A percentile compares a stretch with the other conserved stretches of the same genome.
Evolutionary conservation across 2,888 invertebrate species (phyloP).

Genomic region (Neria commutata): DNA sequence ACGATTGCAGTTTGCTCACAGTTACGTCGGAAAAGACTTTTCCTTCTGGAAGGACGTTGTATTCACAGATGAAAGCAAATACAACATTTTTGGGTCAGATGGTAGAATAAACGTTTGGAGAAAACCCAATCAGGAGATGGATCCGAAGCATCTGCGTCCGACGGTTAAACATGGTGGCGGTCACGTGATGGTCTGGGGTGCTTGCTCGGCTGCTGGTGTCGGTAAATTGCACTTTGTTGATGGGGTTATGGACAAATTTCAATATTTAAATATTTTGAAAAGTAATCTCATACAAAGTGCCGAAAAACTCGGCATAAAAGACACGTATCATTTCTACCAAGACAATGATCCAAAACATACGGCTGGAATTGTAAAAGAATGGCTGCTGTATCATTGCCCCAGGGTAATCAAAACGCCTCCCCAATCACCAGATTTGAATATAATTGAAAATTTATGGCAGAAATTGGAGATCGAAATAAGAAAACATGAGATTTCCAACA

Average conservation of each 20-base stretch:
- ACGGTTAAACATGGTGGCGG: no score
- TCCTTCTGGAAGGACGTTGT: constrained; percentile 7
- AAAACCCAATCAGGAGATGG: constrained; percentile 3
- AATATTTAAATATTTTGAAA: neutral
- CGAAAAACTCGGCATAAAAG: neutral
- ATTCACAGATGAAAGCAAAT: constrained; percentile 10
- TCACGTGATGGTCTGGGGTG: no score
- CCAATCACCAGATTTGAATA: neutral
- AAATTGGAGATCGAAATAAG: neutral
- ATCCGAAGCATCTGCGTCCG: neutral
- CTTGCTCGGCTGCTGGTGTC: no score
- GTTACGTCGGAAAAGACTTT: no score
- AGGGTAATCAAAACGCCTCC: no score
- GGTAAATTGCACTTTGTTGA: no score
- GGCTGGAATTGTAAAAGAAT: constrained; percentile 20
- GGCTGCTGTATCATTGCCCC: neutral
- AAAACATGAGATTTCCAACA: constrained; percentile 1
- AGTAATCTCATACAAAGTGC: neutral
- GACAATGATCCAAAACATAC: no score
- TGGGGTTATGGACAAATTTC: no score
- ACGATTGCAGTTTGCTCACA: constrained; percentile 9
- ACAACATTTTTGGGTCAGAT: no score
- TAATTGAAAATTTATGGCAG: no score
- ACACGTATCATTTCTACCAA: neutral
- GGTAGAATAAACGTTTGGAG: no score